phyloP scores from a whole-genome alignment of 2,888 invertebrate genomes.

The Orchesellides sinensis region DNA sequence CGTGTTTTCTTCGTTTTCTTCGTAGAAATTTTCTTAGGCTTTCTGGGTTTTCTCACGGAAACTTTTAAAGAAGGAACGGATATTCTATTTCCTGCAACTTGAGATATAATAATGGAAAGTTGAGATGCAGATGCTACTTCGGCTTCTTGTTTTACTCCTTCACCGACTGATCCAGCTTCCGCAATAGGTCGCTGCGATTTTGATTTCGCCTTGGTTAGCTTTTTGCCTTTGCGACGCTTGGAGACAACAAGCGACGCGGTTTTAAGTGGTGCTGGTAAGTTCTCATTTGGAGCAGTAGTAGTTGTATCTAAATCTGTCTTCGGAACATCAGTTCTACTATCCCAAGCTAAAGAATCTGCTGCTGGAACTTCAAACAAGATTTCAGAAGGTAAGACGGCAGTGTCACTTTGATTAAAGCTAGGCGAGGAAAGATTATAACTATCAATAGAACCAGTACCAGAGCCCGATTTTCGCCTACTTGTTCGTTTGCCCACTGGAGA shows the following conservation, averaged over 20 bases:
- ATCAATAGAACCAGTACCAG: slow-evolving; percentile 35
- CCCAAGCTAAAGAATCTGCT: slow-evolving; percentile 9
- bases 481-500: slow-evolving; percentile 1
- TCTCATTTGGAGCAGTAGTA: neutral
- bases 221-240: neutral
- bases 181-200: neutral
- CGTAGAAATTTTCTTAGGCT: neutral
- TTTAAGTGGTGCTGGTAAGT: neutral
- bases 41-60: neutral
- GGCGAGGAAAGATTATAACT: slow-evolving; percentile 13
- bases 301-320: neutral
- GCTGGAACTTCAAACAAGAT: neutral
- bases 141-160: neutral
- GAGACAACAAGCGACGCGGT: neutral
- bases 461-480: slow-evolving; percentile 48
- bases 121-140: neutral
- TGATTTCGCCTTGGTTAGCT: neutral
- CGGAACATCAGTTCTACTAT: neutral
- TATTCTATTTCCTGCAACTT: too few relatives aligned
- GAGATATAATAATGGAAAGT: neutral
- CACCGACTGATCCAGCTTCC: neutral
- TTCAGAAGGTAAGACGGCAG: slow-evolving; percentile 15
- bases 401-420: slow-evolving; percentile 24
- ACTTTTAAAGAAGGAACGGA: too few relatives aligned
- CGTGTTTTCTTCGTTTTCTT: slow-evolving; percentile 3